Base-by-base conservation (phyloP, 2,888 invertebrate genomes). In the Lamellibrachia satsuma region DNA sequence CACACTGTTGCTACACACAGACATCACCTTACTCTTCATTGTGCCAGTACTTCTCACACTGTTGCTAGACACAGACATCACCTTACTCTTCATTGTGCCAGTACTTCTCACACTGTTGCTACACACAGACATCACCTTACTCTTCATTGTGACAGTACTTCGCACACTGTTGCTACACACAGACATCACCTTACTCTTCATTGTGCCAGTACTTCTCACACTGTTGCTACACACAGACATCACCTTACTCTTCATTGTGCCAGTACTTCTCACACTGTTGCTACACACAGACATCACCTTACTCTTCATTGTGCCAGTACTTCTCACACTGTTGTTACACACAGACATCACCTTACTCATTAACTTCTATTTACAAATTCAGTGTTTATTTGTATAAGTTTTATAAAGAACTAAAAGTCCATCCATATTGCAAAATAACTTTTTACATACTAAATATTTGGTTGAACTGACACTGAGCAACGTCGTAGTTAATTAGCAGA, bases 1-100 rank as follows among this genome's bases (percentile, higher is more conserved):
- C 98, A 97, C 99, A 99, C 98, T 99, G 99, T 94, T 99, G 99
- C 98, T 99, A 96, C 39, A 96, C 75, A 75, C 75, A 75, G n/a
- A 75, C 75, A 91, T 91, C 27, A 27, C 91, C 15, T 8, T 51
- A 90, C 9, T 90, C 15, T 90, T 27, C 27, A 90, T 57, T 57
- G 57, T 57, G 57, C 57, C 57, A 57, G 57, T 57, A 57, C 57
- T 57, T 57, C 57, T 57, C 57, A 57, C 57, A 57, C 57, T 57
- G 57, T 57, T 57, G 57, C 57, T 57, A 57, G 2, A 57, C 57
- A 51, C 90, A 90, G n/a, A 27, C 57, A 57, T 57, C 57, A 11
- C 57, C 2, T 8, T 57, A 57, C 11, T 57, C 11, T 57, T 57
- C 57, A 57, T 57, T 57, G 57, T 57, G 57, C 57, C 57, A 57